A percentile compares a stretch with the other conserved stretches of the same genome.
phyloP scores from a whole-genome alignment of 2,888 invertebrate species.

The Tubulanus polymorphus region DNA sequence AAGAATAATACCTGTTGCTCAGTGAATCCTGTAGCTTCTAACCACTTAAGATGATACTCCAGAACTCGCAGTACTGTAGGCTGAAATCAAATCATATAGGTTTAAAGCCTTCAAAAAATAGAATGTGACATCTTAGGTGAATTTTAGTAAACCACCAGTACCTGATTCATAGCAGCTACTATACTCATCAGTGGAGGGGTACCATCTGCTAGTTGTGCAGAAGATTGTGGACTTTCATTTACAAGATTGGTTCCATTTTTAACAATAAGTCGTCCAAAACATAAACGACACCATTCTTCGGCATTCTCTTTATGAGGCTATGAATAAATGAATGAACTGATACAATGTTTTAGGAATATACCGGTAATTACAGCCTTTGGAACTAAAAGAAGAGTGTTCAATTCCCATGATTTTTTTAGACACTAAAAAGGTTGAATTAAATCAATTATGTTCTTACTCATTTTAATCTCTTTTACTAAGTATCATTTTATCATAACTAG shows the following conservation, averaged over 20 bases:
- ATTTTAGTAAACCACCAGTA: too few species aligned
- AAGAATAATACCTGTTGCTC: slow-evolving; percentile 54
- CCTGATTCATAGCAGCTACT: slow-evolving; percentile 56
- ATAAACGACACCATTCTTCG: slow-evolving; percentile 56
- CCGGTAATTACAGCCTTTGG: background rate
- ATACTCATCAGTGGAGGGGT: slow-evolving; percentile 51
- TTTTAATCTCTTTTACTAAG: too few species aligned
- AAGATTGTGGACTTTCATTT: background rate
- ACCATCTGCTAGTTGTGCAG: slow-evolving; percentile 23
- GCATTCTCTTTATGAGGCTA: slow-evolving; percentile 55
- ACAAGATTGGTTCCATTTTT: slow-evolving; percentile 12
- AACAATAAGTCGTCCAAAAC: slow-evolving; percentile 42
- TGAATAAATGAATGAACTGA: slow-evolving; percentile 17
- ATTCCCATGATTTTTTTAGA: background rate
- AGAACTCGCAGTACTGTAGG: slow-evolving; percentile 55
- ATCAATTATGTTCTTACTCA: too few species aligned
- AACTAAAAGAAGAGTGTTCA: slow-evolving; percentile 13
- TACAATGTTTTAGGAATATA: background rate
- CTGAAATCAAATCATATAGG: slow-evolving; percentile 33
- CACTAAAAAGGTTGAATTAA: too few species aligned
- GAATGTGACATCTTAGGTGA: too few species aligned
- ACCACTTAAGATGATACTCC: slow-evolving; percentile 57
- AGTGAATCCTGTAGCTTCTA: slow-evolving; percentile 55
- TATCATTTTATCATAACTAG: too few species aligned
- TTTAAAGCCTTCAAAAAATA: too few species aligned